Conservation (phyloP, 2,888 invertebrate genomes). For the Brenthis daphne region DNA sequence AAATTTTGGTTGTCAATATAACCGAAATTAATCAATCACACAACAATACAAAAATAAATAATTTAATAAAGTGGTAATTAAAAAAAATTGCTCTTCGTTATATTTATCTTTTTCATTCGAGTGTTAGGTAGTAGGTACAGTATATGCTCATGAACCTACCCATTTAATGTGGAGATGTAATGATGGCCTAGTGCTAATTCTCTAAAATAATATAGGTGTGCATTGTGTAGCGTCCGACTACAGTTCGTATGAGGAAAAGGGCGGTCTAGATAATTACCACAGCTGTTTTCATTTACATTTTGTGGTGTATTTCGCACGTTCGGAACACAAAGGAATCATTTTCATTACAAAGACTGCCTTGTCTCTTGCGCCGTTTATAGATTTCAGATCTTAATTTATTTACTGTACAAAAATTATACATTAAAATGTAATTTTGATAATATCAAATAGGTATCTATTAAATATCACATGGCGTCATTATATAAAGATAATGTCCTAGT, state of each 20-base stretch:
- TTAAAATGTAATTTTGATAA: too few species aligned
- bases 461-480: too few species aligned
- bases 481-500: too few species aligned
- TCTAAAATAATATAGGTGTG: slow-evolving; percentile 31
- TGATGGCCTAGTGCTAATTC: not conserved
- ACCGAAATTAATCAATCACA: too few species aligned
- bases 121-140: too few species aligned
- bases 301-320: slow-evolving; percentile 28
- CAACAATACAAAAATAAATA: too few species aligned
- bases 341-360: slow-evolving; percentile 22
- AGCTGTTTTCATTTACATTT: slow-evolving; percentile 39
- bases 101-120: too few species aligned
- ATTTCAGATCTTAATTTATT: slow-evolving; percentile 1
- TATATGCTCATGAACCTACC: too few species aligned
- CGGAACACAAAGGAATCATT: slow-evolving; percentile 29
- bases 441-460: too few species aligned
- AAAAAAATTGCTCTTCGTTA: too few species aligned
- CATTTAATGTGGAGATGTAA: not conserved
- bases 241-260: slow-evolving; percentile 34
- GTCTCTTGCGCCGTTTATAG: slow-evolving; percentile 1
- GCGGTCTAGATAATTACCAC: slow-evolving; percentile 37
- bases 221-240: slow-evolving; percentile 33
- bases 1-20: too few species aligned
- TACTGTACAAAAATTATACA: not conserved
- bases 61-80: too few species aligned